These are phyloP conservation scores for Mya arenaria DNA, from an alignment of 1,140 invertebrate genomes.

Conservation along the genomic window DNA sequence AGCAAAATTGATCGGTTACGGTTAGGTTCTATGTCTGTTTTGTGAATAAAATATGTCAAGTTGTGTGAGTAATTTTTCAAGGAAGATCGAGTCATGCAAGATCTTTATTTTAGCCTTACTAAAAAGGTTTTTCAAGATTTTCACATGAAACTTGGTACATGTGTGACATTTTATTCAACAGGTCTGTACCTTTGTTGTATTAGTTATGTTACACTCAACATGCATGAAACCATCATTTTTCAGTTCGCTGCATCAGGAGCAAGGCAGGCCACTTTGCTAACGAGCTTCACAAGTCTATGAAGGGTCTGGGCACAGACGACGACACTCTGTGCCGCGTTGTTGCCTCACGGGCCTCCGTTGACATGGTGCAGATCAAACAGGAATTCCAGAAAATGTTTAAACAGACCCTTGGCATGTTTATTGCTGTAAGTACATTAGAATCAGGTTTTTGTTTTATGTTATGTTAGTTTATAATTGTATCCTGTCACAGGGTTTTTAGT, in stretches of 20 bases:
- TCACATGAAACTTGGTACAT: too few species aligned
- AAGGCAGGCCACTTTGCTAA: slow-evolving; percentile 79
- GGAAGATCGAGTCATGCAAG: too few species aligned
- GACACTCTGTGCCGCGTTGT: slow-evolving; percentile 79
- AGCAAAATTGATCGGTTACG: too few species aligned
- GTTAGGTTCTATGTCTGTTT: too few species aligned
- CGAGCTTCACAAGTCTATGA: slow-evolving; percentile 79
- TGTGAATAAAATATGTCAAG: too few species aligned
- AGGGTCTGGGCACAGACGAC: slow-evolving; percentile 82
- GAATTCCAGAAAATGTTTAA: slow-evolving; percentile 80
- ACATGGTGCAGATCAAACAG: slow-evolving; percentile 83
- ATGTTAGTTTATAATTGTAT: neutral
- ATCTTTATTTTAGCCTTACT: too few species aligned
- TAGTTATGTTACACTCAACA: too few species aligned
- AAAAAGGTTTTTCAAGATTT: too few species aligned
- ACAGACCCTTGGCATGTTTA: slow-evolving; percentile 74
- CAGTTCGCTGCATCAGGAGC: slow-evolving; percentile 77
- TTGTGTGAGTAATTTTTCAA: too few species aligned
- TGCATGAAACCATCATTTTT: too few species aligned
- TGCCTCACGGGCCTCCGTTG: slow-evolving; percentile 82
- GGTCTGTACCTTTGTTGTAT: too few species aligned
- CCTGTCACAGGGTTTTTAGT: neutral
- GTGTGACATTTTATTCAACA: too few species aligned
- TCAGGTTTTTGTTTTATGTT: neutral
- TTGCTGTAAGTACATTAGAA: slow-evolving; percentile 68